A percentile compares a stretch with the other conserved stretches of the same genome.
These are phyloP conservation scores for Aricia artaxerxes DNA, from an alignment of 2,888 invertebrate species.

Conservation along the genomic window DNA sequence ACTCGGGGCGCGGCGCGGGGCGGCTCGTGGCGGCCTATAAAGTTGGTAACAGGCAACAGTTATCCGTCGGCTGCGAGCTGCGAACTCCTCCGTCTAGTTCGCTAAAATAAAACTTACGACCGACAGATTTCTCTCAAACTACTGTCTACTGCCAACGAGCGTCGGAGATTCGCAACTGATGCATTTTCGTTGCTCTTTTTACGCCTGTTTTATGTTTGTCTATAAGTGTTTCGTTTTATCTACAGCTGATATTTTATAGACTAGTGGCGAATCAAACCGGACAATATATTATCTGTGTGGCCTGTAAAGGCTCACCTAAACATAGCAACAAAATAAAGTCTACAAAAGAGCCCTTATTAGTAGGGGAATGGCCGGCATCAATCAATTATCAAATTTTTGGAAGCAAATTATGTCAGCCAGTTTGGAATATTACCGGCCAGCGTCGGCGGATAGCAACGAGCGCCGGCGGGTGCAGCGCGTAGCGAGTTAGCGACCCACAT, in stretches of 20 bases:
- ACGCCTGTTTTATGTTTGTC: not conserved
- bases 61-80: not conserved
- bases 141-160: not conserved
- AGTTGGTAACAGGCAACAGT: not conserved
- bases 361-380: too few species aligned
- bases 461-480: not conserved
- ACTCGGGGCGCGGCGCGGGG: not conserved
- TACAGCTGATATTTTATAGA: too few species aligned
- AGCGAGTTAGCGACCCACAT: conserved; percentile 24
- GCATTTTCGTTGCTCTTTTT: not conserved
- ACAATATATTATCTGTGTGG: too few species aligned
- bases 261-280: not conserved
- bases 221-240: too few species aligned
- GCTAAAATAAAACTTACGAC: not conserved
- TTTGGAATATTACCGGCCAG: not conserved
- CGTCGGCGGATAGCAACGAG: not conserved
- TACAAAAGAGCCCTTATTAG: too few species aligned
- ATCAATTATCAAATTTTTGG: too few species aligned
- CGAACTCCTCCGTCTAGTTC: not conserved
- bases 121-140: not conserved
- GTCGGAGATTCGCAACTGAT: not conserved
- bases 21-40: not conserved
- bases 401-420: too few species aligned
- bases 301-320: too few species aligned
- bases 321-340: too few species aligned